Evolutionary conservation across 2,888 invertebrate species (phyloP).

Genomic region (Nemapogon koenigi): DNA sequence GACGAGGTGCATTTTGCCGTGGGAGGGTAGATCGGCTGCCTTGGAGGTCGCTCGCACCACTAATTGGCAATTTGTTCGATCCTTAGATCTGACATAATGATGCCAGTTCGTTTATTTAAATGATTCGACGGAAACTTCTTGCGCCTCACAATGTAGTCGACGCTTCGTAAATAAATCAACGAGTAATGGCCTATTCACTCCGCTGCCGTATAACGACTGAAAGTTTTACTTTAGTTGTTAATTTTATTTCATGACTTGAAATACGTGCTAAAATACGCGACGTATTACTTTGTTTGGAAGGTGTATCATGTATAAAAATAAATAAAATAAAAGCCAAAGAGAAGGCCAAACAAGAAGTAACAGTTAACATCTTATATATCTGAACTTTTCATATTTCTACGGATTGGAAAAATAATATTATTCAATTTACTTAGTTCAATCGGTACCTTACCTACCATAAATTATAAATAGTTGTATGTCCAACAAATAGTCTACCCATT

Average conservation of each 20-base stretch:
- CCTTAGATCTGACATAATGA: slow-evolving; percentile 62
- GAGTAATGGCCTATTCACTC: slow-evolving; percentile 30
- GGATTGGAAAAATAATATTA: too few species aligned
- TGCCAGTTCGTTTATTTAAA: slow-evolving; percentile 63
- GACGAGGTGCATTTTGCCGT: slow-evolving; percentile 5
- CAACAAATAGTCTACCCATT: too few species aligned
- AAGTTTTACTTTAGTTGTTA: slow-evolving; percentile 18
- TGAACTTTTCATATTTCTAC: too few species aligned
- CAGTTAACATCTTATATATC: too few species aligned
- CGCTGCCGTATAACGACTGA: slow-evolving; percentile 20
- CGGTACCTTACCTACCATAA: too few species aligned
- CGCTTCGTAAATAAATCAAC: slow-evolving; percentile 29
- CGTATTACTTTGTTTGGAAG: too few species aligned
- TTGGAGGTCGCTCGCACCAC: slow-evolving; percentile 28
- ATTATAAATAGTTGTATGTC: too few species aligned
- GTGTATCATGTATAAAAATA: too few species aligned
- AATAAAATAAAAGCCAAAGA: too few species aligned
- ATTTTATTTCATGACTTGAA: slow-evolving; percentile 16
- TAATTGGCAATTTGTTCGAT: slow-evolving; percentile 65
- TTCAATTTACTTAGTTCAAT: too few species aligned
- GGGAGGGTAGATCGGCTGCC: slow-evolving; percentile 11
- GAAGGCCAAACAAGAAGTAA: too few species aligned
- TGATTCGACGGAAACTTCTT: slow-evolving; percentile 58
- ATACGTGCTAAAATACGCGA: too few species aligned
- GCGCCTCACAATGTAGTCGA: slow-evolving; percentile 27